Conservation (phyloP, 2,888 invertebrate species). For the Caenorhabditis japonica region DNA sequence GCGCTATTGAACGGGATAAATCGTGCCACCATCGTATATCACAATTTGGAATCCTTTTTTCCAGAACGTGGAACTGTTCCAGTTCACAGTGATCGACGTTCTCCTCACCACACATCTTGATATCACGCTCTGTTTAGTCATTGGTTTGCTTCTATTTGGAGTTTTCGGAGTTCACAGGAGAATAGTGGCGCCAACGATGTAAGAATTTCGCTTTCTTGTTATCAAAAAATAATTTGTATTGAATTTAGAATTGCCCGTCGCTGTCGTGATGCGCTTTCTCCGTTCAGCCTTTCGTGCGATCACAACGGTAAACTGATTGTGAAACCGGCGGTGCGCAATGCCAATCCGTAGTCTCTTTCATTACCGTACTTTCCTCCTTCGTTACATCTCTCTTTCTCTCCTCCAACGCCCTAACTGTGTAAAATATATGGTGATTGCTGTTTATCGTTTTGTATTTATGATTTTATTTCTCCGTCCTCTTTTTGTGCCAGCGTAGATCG, state of each 20-base stretch:
- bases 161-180: constrained; percentile 93
- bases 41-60: not conserved
- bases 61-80: constrained; percentile 18
- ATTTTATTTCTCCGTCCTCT: no score
- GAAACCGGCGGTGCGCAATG: constrained; percentile 56
- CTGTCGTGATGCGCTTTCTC: constrained; percentile 72
- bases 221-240: not conserved
- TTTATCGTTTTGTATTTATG: no score
- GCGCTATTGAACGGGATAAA: no score
- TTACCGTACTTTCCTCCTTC: not conserved
- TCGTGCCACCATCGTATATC: no score
- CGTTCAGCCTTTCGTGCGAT: constrained; percentile 75
- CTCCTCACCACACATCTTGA: constrained; percentile 39
- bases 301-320: constrained; percentile 69
- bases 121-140: constrained; percentile 78
- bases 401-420: constrained; percentile 24
- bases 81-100: constrained; percentile 9
- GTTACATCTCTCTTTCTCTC: constrained; percentile 13
- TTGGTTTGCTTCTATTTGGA: constrained; percentile 79
- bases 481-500: no score
- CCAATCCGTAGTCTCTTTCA: constrained; percentile 24
- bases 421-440: no score
- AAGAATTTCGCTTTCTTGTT: constrained; percentile 38
- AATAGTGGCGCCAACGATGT: constrained; percentile 94
- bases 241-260: constrained; percentile 70